These are phyloP conservation scores for Polia nebulosa DNA, from an alignment of 2,888 invertebrate genomes.

Conservation along the genomic window DNA sequence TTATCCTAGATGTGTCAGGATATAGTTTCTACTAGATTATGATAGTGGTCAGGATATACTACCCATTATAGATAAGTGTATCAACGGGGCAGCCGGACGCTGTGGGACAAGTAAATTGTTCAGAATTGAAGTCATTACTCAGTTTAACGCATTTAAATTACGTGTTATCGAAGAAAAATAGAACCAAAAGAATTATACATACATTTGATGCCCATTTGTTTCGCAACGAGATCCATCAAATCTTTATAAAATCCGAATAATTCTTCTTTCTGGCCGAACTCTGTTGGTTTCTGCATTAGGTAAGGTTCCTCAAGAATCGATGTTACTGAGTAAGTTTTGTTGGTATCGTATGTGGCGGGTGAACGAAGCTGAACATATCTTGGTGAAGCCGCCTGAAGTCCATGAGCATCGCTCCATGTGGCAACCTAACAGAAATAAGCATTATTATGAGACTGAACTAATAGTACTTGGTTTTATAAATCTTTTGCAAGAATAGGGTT, in stretches of 20 bases:
- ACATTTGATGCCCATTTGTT: slow-evolving; percentile 96
- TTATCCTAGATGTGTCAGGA: too few species aligned
- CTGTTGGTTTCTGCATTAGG: slow-evolving; percentile 93
- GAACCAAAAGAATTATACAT: slow-evolving; percentile 82
- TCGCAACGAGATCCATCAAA: slow-evolving; percentile 95
- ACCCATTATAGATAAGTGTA: too few species aligned
- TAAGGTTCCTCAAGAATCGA: slow-evolving; percentile 97
- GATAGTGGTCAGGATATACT: too few species aligned
- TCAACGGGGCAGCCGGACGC: not conserved
- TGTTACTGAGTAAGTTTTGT: slow-evolving; percentile 96
- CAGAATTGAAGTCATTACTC: not conserved
- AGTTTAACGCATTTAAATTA: not conserved
- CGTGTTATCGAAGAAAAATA: not conserved
- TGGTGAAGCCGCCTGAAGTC: slow-evolving; percentile 94
- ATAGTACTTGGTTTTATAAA: not conserved
- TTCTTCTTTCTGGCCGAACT: slow-evolving; percentile 94
- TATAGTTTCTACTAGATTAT: too few species aligned
- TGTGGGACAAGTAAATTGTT: not conserved
- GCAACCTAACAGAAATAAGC: slow-evolving; percentile 91
- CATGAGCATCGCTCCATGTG: slow-evolving; percentile 96
- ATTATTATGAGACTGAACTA: not conserved
- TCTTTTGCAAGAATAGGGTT: not conserved
- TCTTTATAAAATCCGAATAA: slow-evolving; percentile 98
- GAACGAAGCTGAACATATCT: slow-evolving; percentile 94
- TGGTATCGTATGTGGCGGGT: slow-evolving; percentile 94